Conservation (phyloP, 2,113 vertebrate genomes). For the Melanerpes aurifrons region DNA sequence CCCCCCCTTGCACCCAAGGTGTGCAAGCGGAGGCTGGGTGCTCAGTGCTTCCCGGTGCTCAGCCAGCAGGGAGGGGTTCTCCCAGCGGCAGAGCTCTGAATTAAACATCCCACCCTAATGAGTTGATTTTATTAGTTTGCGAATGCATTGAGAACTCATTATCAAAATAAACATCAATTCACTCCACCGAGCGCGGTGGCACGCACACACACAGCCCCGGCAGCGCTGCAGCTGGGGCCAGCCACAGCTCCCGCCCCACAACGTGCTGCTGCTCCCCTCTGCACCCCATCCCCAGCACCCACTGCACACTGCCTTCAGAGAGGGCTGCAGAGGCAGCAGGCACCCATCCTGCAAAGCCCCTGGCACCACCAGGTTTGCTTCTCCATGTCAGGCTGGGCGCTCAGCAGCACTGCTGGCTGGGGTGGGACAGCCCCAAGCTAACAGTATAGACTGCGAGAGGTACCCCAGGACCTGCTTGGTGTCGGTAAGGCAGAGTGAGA, state of each 20-base stretch:
- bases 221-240: neutral
- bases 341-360: neutral
- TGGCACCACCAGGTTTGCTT: accelerated
- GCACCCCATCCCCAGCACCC: neutral
- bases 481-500: neutral
- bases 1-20: neutral
- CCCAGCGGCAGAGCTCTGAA: constrained; percentile 62
- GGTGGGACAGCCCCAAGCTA: neutral
- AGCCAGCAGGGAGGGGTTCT: constrained; percentile 53
- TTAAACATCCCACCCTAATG: constrained; percentile 77
- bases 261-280: accelerated
- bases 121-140: constrained; percentile 83
- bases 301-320: accelerated
- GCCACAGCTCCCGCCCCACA: neutral
- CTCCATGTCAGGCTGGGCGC: neutral
- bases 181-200: constrained; percentile 42
- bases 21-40: neutral
- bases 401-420: accelerated
- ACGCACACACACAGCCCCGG: neutral
- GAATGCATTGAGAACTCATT: constrained; percentile 76
- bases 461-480: accelerated
- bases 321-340: neutral
- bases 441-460: accelerated
- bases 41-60: neutral
- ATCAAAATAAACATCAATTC: constrained; percentile 79